phyloP scores from a whole-genome alignment of 2,797 vertebrate genomes.

The Glossophaga mutica region DNA sequence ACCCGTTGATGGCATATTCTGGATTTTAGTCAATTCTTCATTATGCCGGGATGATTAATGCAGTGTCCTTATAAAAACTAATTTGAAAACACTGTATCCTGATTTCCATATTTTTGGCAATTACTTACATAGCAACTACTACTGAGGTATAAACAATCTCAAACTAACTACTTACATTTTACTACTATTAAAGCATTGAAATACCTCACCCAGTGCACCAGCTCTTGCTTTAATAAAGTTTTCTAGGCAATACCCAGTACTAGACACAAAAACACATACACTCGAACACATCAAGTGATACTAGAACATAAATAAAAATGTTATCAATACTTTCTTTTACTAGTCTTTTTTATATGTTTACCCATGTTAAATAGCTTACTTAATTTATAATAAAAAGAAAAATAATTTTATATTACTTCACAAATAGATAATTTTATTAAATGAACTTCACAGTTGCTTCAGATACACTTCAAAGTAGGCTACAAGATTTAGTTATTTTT shows the following conservation, averaged over 20 bases:
- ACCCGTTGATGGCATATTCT: not conserved
- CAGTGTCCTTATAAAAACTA: not conserved
- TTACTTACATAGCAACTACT: not conserved
- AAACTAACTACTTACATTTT: not conserved
- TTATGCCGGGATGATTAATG: not conserved
- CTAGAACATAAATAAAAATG: not conserved
- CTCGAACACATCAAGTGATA: not conserved
- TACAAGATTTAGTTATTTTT: not conserved
- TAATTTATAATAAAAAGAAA: not conserved
- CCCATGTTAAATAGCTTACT: not conserved
- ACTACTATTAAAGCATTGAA: not conserved
- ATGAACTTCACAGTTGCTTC: not conserved
- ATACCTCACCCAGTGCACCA: not conserved
- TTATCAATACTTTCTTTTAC: not conserved
- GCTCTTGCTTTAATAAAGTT: not conserved
- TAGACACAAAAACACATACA: not conserved
- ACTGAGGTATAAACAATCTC: not conserved
- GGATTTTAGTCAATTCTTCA: not conserved
- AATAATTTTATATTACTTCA: not conserved
- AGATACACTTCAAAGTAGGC: not conserved
- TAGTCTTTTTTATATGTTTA: not conserved
- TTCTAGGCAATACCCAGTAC: not conserved
- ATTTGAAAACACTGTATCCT: not conserved
- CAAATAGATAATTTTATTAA: conserved; percentile 7
- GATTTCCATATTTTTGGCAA: not conserved